Conservation (phyloP, 2,113 vertebrate species). For the Thermophis baileyi region DNA sequence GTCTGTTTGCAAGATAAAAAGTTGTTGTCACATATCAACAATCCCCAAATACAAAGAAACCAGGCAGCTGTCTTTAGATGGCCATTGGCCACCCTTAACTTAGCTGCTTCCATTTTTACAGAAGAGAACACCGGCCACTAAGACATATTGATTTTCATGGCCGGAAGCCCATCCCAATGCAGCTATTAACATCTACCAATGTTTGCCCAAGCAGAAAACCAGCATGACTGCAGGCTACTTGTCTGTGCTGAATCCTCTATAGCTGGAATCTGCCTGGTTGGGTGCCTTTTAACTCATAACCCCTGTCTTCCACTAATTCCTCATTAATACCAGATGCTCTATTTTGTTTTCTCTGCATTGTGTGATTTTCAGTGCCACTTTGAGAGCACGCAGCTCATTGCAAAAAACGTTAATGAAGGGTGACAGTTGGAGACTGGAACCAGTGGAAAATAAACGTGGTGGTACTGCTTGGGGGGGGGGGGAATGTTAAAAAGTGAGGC, state of each 20-base stretch:
- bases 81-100: background rate
- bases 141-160: background rate
- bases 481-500: background rate
- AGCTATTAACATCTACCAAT: background rate
- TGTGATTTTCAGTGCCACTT: conserved; percentile 9
- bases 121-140: background rate
- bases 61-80: background rate
- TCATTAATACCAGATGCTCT: conserved; percentile 11
- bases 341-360: background rate
- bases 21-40: background rate
- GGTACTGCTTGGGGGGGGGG: background rate
- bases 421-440: background rate
- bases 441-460: background rate
- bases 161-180: background rate
- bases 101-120: background rate
- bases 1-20: background rate
- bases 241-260: background rate
- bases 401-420: background rate
- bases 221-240: background rate
- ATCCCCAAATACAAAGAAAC: background rate
- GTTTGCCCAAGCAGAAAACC: background rate
- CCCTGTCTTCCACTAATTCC: background rate
- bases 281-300: background rate
- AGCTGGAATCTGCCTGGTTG: background rate
- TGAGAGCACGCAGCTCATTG: background rate